These are phyloP conservation scores for Drosophila novamexicana DNA, from an alignment of 1,140 invertebrate genomes.

Conservation along the genomic window DNA sequence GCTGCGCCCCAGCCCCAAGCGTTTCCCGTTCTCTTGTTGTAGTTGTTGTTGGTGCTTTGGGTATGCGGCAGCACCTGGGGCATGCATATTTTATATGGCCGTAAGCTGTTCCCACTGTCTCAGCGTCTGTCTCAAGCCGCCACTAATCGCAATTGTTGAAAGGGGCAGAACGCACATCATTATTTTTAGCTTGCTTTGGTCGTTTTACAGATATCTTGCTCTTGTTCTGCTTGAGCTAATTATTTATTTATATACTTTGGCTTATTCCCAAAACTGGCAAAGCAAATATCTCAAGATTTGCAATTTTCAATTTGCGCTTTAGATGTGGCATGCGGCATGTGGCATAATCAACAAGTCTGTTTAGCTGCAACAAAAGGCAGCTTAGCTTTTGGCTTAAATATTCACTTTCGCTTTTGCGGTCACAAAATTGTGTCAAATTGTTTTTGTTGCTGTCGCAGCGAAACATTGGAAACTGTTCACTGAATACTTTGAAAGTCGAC, in stretches of 20 bases:
- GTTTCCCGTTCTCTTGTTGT: neutral
- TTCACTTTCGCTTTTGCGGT: conserved; percentile 30
- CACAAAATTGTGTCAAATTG: conserved; percentile 12
- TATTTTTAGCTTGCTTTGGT: conserved; percentile 28
- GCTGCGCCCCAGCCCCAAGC: conserved; percentile 12
- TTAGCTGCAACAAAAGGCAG: conserved; percentile 14
- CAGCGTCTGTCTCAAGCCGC: conserved; percentile 28
- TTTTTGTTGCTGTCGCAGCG: neutral
- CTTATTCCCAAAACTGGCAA: conserved; percentile 27
- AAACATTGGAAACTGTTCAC: neutral
- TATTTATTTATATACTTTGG: conserved; percentile 38
- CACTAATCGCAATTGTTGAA: conserved; percentile 52
- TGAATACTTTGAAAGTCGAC: neutral
- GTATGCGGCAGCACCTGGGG: conserved; percentile 34
- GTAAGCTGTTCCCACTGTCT: conserved; percentile 31
- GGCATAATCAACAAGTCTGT: conserved; percentile 51
- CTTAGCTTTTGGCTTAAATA: neutral
- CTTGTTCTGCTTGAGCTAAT: conserved; percentile 28
- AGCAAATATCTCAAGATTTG: conserved; percentile 27
- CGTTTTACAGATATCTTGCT: neutral
- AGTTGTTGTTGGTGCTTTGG: conserved; percentile 18
- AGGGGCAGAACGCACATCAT: conserved; percentile 36
- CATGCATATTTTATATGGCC: conserved; percentile 53
- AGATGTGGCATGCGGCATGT: neutral
- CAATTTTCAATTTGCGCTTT: conserved; percentile 46